Evolutionary conservation across 2,113 vertebrate genomes (phyloP), one percentile per base, ranked within the genome.

Genomic region (Isichthys henryi): DNA sequence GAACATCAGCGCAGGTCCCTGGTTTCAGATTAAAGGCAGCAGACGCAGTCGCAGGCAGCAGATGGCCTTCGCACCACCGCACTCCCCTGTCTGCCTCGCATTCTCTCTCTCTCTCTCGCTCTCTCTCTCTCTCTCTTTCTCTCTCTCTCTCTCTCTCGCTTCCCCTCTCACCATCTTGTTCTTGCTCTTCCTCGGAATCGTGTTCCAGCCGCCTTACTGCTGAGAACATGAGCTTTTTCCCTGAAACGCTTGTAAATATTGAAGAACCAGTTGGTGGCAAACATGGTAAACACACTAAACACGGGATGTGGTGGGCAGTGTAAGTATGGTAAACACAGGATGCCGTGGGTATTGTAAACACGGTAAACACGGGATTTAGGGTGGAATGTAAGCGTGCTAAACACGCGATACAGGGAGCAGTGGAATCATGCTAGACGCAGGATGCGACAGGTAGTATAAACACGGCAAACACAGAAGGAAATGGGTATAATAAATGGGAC

Each of bases 31-130:
- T 77, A 92, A 80, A 56, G 90, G 82, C 88, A 89, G 82, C 88
- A 89, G 90, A 90, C 88, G 91, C 90, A 84, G 88, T 92, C 87
- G 53, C 83, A 92, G 87, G 91, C 90, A 92, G 90, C 92, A 92
- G 92, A 92, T 92, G 91, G 92, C 82, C 52, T 87, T 90, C 27
- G 43, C 27, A 15, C 46, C 49, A 13, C 52, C 56, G 13, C 27
- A 15, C 77, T 90, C 77, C 45, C 84, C 35, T 21, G 35, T 88
- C 58, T 89, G 49, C 84, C 83, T 89, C 53, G 58, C 13, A 21
- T 45, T 82, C 23, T 45, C 85, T 74, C 15, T 84, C 43, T 49
- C 58, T 7, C 17, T 87, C 0, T 7, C n/a, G 50, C 13, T 35
- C 48, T 45, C 39, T 49, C 50, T 48, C 27, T 5, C 17, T 77